phyloP scores from a whole-genome alignment of 2,888 invertebrate species.

The Synergus laeviventris region DNA sequence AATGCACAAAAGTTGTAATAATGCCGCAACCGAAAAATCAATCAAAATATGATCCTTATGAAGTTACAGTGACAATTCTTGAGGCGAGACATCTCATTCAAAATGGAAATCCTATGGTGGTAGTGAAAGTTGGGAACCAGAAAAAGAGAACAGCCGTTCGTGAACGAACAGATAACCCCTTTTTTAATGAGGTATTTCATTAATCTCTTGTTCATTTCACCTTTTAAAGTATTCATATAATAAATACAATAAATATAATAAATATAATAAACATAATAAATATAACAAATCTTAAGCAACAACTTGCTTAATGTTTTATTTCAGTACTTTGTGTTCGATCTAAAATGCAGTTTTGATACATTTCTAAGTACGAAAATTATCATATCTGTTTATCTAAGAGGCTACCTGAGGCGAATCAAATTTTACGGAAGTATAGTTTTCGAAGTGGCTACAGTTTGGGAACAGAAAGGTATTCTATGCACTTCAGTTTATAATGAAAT shows the following conservation, averaged over 20 bases:
- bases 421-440: constrained; percentile 80
- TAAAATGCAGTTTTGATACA: constrained; percentile 78
- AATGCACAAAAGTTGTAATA: background rate
- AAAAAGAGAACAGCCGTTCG: constrained; percentile 80
- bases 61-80: constrained; percentile 82
- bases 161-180: constrained; percentile 80
- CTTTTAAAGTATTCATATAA: no score
- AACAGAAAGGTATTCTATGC: constrained; percentile 79
- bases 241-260: no score
- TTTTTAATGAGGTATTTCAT: constrained; percentile 81
- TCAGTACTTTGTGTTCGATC: constrained; percentile 84
- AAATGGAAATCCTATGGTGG: constrained; percentile 80
- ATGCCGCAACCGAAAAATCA: background rate
- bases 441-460: constrained; percentile 85
- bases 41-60: constrained; percentile 67
- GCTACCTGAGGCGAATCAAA: constrained; percentile 64
- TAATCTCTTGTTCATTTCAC: no score
- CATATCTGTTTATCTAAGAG: constrained; percentile 78
- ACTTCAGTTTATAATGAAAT: background rate
- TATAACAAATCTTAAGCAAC: background rate
- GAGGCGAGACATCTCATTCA: constrained; percentile 81
- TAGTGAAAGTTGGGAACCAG: constrained; percentile 81
- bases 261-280: background rate
- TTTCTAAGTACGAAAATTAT: constrained; percentile 80
- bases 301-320: background rate